These are phyloP conservation scores for Phenganax stokvisi DNA, from an alignment of 92 coral and sea anemone genomes.

Conservation along the genomic window DNA sequence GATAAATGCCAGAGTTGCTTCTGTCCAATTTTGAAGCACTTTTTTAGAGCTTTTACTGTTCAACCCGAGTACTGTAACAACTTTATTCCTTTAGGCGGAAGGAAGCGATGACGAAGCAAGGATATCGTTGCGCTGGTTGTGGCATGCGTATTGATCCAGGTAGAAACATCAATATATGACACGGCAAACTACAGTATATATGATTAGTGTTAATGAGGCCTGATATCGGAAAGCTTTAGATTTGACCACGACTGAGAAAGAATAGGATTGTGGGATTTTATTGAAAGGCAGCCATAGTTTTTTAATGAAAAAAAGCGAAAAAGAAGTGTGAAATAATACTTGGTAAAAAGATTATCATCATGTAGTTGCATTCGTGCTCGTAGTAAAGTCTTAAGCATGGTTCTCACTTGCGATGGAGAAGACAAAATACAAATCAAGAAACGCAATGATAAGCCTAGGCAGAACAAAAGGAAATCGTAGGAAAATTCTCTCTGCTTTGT, in stretches of 20 bases:
- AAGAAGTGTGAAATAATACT: too few species aligned
- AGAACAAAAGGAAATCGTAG: too few species aligned
- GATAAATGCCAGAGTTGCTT: too few species aligned
- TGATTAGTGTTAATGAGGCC: neutral
- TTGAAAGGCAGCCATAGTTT: neutral
- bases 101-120: conserved; percentile 69
- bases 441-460: too few species aligned
- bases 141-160: conserved; percentile 97
- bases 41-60: neutral
- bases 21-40: neutral
- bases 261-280: neutral
- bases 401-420: too few species aligned
- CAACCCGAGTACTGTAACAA: neutral
- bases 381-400: too few species aligned
- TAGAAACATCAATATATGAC: conserved; percentile 10
- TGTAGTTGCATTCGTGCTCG: too few species aligned
- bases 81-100: conserved; percentile 58
- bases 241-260: neutral
- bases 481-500: too few species aligned
- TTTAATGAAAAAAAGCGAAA: too few species aligned
- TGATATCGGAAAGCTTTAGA: too few species aligned
- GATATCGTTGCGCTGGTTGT: conserved; percentile 94
- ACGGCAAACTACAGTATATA: neutral
- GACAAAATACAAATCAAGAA: too few species aligned
- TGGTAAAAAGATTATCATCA: too few species aligned